These are phyloP conservation scores for Macropis europaea DNA, from an alignment of 2,888 invertebrate species.

Conservation along the genomic window DNA sequence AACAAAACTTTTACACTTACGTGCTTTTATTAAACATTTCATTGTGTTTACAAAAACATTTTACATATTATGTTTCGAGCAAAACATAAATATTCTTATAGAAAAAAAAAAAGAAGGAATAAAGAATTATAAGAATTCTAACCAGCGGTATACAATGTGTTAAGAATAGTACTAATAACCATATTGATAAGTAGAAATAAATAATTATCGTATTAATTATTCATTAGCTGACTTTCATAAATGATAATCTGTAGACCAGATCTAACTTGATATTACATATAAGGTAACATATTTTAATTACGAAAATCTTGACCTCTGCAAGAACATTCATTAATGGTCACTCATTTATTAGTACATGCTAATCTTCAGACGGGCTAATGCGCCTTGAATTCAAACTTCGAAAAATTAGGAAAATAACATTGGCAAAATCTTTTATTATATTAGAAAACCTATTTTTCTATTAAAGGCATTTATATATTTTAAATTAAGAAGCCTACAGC, in stretches of 20 bases:
- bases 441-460: not conserved
- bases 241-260: conserved; percentile 22
- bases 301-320: conserved; percentile 2
- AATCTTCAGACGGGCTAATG: not conserved
- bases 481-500: not conserved
- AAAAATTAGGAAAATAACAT: not conserved
- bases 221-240: conserved; percentile 10
- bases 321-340: conserved; percentile 2
- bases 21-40: not conserved
- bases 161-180: conserved; percentile 13
- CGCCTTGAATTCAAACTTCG: not conserved
- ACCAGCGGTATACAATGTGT: conserved; percentile 14
- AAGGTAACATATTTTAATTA: conserved; percentile 20
- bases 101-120: not conserved
- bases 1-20: not conserved
- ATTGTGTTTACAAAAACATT: not conserved
- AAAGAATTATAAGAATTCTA: not conserved
- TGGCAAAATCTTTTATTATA: not conserved
- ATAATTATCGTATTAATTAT: conserved; percentile 20
- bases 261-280: conserved; percentile 14
- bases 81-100: not conserved
- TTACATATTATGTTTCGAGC: not conserved
- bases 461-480: conserved; percentile 13
- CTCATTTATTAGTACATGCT: conserved; percentile 21
- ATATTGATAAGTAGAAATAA: conserved; percentile 32